These are phyloP conservation scores for Salvelinus alpinus DNA, from an alignment of 2,113 vertebrate species.

Conservation along the genomic window DNA sequence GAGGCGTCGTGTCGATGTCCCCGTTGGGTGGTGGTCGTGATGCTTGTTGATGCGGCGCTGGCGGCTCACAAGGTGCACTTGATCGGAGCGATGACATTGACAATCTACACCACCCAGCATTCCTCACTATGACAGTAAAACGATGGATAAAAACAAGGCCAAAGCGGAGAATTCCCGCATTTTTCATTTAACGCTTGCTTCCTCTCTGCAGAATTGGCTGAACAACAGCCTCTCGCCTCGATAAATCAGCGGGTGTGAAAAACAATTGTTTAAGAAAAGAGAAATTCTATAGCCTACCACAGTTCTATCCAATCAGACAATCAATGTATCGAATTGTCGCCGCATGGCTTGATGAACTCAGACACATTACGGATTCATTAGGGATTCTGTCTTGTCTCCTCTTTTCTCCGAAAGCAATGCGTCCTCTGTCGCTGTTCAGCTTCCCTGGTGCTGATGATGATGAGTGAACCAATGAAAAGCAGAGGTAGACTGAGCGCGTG, in stretches of 20 bases:
- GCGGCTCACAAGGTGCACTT: conserved; percentile 37
- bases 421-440: conserved; percentile 63
- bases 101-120: conserved; percentile 45
- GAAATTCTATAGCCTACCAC: background rate
- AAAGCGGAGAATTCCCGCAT: conserved; percentile 32
- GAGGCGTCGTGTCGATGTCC: conserved; percentile 50
- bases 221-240: background rate
- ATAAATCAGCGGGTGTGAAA: background rate
- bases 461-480: conserved; percentile 55
- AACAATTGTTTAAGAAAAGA: background rate
- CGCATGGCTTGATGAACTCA: background rate
- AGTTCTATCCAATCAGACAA: background rate
- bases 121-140: conserved; percentile 24
- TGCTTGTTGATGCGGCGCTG: conserved; percentile 48
- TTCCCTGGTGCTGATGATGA: conserved; percentile 69
- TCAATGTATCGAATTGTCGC: background rate
- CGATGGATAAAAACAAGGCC: conserved; percentile 11
- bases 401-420: background rate
- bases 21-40: conserved; percentile 24
- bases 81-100: conserved; percentile 19
- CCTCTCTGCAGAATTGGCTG: conserved; percentile 5
- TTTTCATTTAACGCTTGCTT: conserved; percentile 25
- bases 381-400: background rate
- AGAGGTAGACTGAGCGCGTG: conserved; percentile 45
- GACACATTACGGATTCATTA: background rate